Base-by-base conservation (phyloP, 1,140 invertebrate genomes). In the Aphidius ervi region DNA sequence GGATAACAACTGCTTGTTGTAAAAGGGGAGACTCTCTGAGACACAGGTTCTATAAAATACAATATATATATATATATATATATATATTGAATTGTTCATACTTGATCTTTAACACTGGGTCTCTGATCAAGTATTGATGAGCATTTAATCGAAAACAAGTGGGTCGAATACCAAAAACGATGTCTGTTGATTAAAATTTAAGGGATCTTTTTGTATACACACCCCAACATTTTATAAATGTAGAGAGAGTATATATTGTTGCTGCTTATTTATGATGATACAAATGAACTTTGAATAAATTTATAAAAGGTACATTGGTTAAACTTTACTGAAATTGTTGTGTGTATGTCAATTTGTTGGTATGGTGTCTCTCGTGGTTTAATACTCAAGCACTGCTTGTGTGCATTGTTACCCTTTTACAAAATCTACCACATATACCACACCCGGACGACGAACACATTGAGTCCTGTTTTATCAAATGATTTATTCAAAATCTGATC, bases 401-500 rank as follows among this genome's bases (percentile, higher is more conserved):
- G 4, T 16, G 47, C 16, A 8, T 20, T n/a, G 52, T 54, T 54
- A 41, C 9, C 23, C 39, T 39, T 41, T 39, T 54, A 46, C 8
- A 31, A 9, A 53, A 50, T 20, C 8, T 1, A 46, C 10, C 9
- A 46, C 10, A 52, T n/a, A 20, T 39, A 9, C 6, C 46, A 47
- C 10, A 57, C 45, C 23, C 6, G 7, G 4, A 16, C 39, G 42
- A 41, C 8, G 56, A 58, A 63, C 48, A 49, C 65, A 69, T 61
- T 67, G 61, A 67, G 67, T 72, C 23, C 68, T 69, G 73, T 75
- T 77, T 77, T 77, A 71, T 74, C 71, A 69, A 77, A 76, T 77
- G 73, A 77, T 76, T 76, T 74, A 77, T 77, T 76, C 69, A 73
- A 64, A 65, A 67, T 67, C 66, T 68, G 68, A 77, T 75, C 75